Conservation (phyloP, 2,113 vertebrate genomes). For the Gnathonemus echidnorhynchus region DNA sequence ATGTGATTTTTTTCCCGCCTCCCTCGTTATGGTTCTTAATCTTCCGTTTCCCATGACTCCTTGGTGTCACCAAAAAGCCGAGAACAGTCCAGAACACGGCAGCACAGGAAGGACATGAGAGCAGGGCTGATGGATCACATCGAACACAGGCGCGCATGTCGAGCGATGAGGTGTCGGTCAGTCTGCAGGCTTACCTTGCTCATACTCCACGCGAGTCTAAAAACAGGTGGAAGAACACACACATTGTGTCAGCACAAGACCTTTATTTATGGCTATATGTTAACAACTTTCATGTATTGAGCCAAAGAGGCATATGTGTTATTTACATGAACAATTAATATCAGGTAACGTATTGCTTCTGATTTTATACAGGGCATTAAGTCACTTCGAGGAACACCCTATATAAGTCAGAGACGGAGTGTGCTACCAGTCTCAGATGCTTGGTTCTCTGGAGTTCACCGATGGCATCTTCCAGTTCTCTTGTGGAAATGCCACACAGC, state of each 20-base stretch:
- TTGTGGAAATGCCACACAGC: slow-evolving; percentile 45
- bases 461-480: slow-evolving; percentile 51
- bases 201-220: slow-evolving; percentile 43
- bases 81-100: not conserved
- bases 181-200: slow-evolving; percentile 43
- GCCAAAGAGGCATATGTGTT: not conserved
- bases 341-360: not conserved
- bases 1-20: not conserved
- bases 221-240: slow-evolving; percentile 2
- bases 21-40: not conserved
- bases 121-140: not conserved
- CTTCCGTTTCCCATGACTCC: not conserved
- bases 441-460: slow-evolving; percentile 43
- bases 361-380: not conserved
- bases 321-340: not conserved
- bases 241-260: not conserved
- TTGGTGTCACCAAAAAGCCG: not conserved
- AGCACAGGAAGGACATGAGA: not conserved
- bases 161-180: too few relatives aligned
- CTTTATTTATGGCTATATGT: not conserved
- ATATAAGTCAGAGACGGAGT: not conserved
- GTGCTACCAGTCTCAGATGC: slow-evolving; percentile 38
- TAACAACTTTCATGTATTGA: not conserved
- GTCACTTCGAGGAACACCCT: not conserved
- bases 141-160: not conserved